Evolutionary conservation across 2,888 invertebrate genomes (phyloP).

Genomic region (Elmis aenea): DNA sequence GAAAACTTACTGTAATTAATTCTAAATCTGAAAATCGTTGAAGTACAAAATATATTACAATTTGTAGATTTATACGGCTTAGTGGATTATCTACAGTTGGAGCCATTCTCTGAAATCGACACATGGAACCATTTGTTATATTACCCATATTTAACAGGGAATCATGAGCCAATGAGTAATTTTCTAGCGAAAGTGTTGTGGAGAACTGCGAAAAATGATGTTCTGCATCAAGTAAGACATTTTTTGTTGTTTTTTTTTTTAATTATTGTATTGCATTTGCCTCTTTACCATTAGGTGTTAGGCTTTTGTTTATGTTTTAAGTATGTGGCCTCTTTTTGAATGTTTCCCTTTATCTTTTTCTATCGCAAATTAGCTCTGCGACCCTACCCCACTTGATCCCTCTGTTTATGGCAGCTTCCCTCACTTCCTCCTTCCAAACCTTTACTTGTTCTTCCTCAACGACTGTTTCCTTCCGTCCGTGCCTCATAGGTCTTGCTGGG

Average conservation of each 20-base stretch:
- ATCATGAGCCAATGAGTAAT: constrained; percentile 47
- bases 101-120: constrained; percentile 50
- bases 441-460: no score
- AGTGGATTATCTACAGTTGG: constrained; percentile 55
- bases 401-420: no score
- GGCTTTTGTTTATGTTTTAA: neutral
- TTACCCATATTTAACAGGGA: constrained; percentile 49
- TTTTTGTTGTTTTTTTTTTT: constrained; percentile 11
- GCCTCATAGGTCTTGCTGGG: no score
- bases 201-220: constrained; percentile 65
- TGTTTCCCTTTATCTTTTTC: no score
- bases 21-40: no score
- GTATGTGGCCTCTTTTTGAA: no score
- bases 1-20: no score
- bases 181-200: constrained; percentile 58
- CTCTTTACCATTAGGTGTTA: neutral
- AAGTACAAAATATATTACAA: constrained; percentile 40
- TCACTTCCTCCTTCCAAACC: no score
- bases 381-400: no score
- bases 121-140: constrained; percentile 54
- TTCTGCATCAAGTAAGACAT: constrained; percentile 53
- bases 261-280: no score
- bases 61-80: constrained; percentile 50
- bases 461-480: no score
- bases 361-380: no score